These are phyloP conservation scores for Meloidogyne chitwoodi DNA, from an alignment of 1,140 invertebrate genomes.

Conservation along the genomic window DNA sequence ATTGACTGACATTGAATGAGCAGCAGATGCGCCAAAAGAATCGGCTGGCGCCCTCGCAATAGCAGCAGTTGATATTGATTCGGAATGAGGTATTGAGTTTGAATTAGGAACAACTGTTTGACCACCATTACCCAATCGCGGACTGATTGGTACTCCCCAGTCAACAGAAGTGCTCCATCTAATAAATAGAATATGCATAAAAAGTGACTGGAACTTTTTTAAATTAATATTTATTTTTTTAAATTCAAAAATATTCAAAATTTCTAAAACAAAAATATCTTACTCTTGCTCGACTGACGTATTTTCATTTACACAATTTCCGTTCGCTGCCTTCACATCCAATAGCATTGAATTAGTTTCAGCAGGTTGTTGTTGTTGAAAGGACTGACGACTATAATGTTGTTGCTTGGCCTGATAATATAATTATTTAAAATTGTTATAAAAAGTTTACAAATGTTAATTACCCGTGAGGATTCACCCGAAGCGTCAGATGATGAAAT, in stretches of 20 bases:
- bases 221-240: background rate
- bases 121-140: background rate
- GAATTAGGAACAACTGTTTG: background rate
- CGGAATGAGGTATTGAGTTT: background rate
- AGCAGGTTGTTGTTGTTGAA: background rate
- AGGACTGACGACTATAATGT: background rate
- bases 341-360: background rate
- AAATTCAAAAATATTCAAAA: background rate
- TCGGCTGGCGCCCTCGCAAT: background rate
- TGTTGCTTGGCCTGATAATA: background rate
- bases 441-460: background rate
- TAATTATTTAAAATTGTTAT: background rate
- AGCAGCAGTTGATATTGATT: background rate
- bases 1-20: constrained; percentile 12
- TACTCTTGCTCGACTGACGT: background rate
- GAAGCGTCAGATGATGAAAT: background rate
- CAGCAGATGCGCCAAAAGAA: constrained; percentile 4
- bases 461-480: background rate
- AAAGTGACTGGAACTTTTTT: background rate
- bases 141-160: background rate
- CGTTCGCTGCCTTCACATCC: background rate
- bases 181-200: background rate
- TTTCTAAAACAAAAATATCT: background rate
- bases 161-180: constrained; percentile 15
- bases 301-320: background rate